These are phyloP conservation scores for Cylloceria caligata DNA, from an alignment of 2,888 invertebrate genomes.

Conservation along the genomic window DNA sequence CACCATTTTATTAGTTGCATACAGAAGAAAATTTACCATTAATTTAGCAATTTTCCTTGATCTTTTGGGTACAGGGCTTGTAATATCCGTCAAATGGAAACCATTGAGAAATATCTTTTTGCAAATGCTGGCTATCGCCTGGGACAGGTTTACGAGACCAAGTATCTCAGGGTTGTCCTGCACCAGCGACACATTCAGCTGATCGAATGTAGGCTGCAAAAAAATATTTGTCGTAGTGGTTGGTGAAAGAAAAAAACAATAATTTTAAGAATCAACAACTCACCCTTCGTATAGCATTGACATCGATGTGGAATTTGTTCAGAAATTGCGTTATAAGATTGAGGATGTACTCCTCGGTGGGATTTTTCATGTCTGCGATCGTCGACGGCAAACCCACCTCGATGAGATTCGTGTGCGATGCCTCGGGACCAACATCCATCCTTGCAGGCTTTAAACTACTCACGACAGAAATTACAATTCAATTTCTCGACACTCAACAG, in stretches of 20 bases:
- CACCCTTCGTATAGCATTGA: slow-evolving; percentile 70
- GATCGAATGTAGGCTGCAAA: slow-evolving; percentile 72
- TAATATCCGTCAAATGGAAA: slow-evolving; percentile 74
- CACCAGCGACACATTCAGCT: slow-evolving; percentile 56
- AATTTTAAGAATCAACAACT: neutral
- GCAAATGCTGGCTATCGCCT: slow-evolving; percentile 70
- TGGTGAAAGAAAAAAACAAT: too few species aligned
- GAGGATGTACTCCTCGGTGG: slow-evolving; percentile 74
- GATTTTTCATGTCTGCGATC: slow-evolving; percentile 74
- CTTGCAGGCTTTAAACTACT: neutral
- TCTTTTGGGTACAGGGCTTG: slow-evolving; percentile 75
- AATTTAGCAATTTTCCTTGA: slow-evolving; percentile 72
- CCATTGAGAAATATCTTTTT: slow-evolving; percentile 73
- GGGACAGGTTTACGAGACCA: slow-evolving; percentile 73
- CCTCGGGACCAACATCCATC: slow-evolving; percentile 3
- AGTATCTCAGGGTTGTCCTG: slow-evolving; percentile 70
- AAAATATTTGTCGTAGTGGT: slow-evolving; percentile 9
- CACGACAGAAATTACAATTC: too few species aligned
- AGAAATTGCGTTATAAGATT: slow-evolving; percentile 73
- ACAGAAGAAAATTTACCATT: slow-evolving; percentile 76
- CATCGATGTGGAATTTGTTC: slow-evolving; percentile 70
- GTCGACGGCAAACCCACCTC: slow-evolving; percentile 69
- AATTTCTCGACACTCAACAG: too few species aligned
- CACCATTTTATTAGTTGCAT: slow-evolving; percentile 64
- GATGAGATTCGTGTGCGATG: neutral